Base-by-base conservation (phyloP, 37 sponge, comb jelly and placozoan species). In the Tethya wilhelma region DNA sequence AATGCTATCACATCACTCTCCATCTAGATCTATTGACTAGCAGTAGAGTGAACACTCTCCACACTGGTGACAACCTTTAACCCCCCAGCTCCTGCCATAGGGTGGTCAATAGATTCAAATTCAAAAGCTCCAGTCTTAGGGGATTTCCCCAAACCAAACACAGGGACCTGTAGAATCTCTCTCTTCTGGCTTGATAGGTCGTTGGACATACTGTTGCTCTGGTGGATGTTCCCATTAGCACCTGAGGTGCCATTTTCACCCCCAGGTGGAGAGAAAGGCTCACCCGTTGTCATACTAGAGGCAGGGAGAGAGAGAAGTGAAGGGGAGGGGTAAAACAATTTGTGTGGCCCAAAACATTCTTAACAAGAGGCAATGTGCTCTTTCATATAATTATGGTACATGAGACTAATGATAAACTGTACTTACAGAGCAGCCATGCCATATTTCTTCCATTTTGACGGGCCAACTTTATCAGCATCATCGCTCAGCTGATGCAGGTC, bases 371-470 rank as follows among this genome's bases (percentile, higher is more conserved):
- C 53, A 49, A 49, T 49, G 14, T 49, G 53, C 9, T 9, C 53
- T 19, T 49, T 14, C 14, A 49, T 49, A 49, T 9, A 49, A n/a
- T n/a, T n/a, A n/a, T n/a, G n/a, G n/a, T n/a, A n/a, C n/a, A n/a
- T n/a, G n/a, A n/a, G n/a, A n/a, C n/a, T n/a, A n/a, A n/a, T 49
- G 14, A 49, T 49, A 49, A 19, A 49, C 9, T 49, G 14, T 42
- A 38, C 78, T 59, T 59, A 75, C 75, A 29, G 33, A 44, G 45
- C 78, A 32, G 46, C 65, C 0, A 43, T 77, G 5, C 65, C 78
- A 64, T 44, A 77, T 32, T 64, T 49, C 69, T 67, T 79, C 79
- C 79, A 79, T 26, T 79, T 67, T 2, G 69, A 79, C 40, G 79
- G 49, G 60, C 62, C 64, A 9, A 63, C 31, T 30, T 7, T 12